Conservation (phyloP, 2,797 vertebrate genomes). For the Spinus pinus region DNA sequence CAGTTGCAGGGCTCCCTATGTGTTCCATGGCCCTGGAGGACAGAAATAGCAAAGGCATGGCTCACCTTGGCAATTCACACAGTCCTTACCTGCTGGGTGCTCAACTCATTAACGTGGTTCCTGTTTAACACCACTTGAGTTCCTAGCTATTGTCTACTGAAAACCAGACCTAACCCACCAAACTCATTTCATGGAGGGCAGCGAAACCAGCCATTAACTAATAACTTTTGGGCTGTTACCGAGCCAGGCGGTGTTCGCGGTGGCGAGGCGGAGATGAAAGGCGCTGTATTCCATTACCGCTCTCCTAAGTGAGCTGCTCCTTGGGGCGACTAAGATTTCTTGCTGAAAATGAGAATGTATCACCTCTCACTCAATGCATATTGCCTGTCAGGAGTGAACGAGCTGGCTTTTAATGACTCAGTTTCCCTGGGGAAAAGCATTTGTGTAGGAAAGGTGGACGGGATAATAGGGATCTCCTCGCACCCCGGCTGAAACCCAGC, state of each 20-base stretch:
- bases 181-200: not conserved
- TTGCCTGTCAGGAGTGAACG: slow-evolving; percentile 26
- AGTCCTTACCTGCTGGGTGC: fast-evolving
- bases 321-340: slow-evolving; percentile 48
- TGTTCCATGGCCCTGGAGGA: not conserved
- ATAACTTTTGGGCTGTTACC: not conserved
- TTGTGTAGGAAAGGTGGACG: slow-evolving; percentile 15
- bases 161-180: not conserved
- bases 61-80: fast-evolving
- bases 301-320: not conserved
- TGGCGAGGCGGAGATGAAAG: not conserved
- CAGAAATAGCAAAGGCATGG: fast-evolving
- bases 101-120: not conserved
- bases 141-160: not conserved
- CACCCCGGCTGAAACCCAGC: slow-evolving; percentile 16
- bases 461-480: slow-evolving; percentile 40
- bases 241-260: not conserved
- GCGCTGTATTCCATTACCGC: not conserved
- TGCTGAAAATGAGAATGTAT: slow-evolving; percentile 40
- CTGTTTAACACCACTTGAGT: not conserved
- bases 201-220: not conserved
- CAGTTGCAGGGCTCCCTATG: not conserved
- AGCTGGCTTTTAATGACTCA: not conserved
- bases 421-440: slow-evolving; percentile 43
- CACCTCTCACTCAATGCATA: slow-evolving; percentile 43